Conservation (phyloP, 2,797 vertebrate genomes). For the Thamnophis elegans region DNA sequence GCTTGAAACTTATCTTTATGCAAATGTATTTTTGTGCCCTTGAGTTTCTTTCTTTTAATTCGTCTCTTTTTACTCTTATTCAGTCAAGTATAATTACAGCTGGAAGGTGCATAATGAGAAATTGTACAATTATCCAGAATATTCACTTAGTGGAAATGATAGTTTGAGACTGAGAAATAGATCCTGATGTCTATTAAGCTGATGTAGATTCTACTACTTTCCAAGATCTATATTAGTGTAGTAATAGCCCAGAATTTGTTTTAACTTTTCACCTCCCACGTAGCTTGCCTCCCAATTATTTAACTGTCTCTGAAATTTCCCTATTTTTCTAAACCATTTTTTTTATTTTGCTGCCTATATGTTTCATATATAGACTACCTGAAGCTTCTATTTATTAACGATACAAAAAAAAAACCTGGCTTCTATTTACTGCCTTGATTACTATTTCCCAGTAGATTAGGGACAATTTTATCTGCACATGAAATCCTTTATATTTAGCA, state of each 20-base stretch:
- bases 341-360: not conserved
- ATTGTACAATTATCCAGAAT: slow-evolving; percentile 43
- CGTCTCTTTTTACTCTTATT: not conserved
- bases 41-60: not conserved
- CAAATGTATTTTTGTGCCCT: not conserved
- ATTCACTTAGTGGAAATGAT: slow-evolving; percentile 49
- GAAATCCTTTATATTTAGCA: slow-evolving; percentile 22
- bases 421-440: not conserved
- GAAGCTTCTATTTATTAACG: slow-evolving; percentile 16
- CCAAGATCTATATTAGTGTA: slow-evolving; percentile 37
- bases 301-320: slow-evolving; percentile 23
- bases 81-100: slow-evolving; percentile 22
- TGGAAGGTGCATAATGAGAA: slow-evolving; percentile 36
- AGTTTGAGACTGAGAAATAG: slow-evolving; percentile 38
- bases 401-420: slow-evolving; percentile 20
- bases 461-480: not conserved
- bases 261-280: slow-evolving; percentile 29
- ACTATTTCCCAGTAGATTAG: not conserved
- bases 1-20: slow-evolving; percentile 40
- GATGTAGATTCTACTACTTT: slow-evolving; percentile 33
- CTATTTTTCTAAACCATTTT: slow-evolving; percentile 21
- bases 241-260: slow-evolving; percentile 3
- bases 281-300: slow-evolving; percentile 9
- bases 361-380: not conserved
- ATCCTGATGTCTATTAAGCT: slow-evolving; percentile 35